Evolutionary conservation across 30 jellyfish, hydroid and myxozoan genomes (phyloP).

Genomic region (Phacellophora camtschatica): DNA sequence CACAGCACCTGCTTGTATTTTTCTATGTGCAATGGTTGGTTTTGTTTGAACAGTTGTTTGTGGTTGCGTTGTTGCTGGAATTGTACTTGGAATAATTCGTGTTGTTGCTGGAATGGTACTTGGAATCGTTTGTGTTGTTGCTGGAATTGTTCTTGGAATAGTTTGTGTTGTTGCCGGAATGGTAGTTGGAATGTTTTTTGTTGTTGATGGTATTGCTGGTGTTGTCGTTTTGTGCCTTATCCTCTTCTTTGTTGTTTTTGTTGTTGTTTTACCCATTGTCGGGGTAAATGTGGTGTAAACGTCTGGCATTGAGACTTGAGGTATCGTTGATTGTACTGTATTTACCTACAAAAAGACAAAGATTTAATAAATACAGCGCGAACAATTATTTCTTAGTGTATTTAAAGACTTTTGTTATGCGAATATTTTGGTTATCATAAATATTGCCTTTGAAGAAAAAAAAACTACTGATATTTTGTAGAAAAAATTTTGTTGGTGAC

Average conservation of each 20-base stretch:
- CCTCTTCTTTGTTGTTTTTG: not conserved
- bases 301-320: not conserved
- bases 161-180: not conserved
- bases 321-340: not conserved
- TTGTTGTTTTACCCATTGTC: no score
- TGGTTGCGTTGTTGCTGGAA: conserved; percentile 8
- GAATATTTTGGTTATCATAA: no score
- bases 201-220: not conserved
- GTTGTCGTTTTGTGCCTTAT: conserved; percentile 1
- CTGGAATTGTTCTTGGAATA: conserved; percentile 6
- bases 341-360: not conserved
- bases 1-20: not conserved
- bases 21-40: not conserved
- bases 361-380: no score
- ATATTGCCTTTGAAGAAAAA: no score
- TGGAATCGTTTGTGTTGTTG: conserved; percentile 5
- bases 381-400: no score
- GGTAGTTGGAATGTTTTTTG: not conserved
- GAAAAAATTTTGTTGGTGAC: no score
- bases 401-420: no score
- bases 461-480: no score
- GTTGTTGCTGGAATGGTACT: conserved; percentile 14
- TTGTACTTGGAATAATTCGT: not conserved
- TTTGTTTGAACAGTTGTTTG: not conserved
- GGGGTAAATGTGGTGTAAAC: not conserved